Conservation (phyloP, 2,797 vertebrate species). For the Typhlichthys subterraneus region DNA sequence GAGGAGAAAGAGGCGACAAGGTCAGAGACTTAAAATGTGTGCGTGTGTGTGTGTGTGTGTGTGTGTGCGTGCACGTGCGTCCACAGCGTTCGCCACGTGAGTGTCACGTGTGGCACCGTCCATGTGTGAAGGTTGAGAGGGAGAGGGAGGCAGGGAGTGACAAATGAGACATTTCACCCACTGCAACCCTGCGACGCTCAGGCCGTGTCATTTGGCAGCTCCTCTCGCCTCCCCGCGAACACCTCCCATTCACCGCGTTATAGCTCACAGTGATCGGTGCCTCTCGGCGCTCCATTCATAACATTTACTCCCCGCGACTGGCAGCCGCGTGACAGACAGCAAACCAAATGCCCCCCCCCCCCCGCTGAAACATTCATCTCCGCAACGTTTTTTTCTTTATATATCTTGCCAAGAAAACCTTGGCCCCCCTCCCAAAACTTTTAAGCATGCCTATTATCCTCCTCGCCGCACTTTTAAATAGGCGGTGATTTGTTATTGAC, state of each 20-base stretch:
- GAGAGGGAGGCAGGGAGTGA: background rate
- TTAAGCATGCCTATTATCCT: constrained; percentile 17
- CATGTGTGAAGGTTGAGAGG: constrained; percentile 21
- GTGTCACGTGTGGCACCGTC: constrained; percentile 6
- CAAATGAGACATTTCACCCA: constrained; percentile 9
- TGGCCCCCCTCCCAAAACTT: constrained; percentile 39
- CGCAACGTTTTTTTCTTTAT: constrained; percentile 33
- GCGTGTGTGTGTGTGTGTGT: background rate
- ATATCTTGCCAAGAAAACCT: constrained; percentile 42
- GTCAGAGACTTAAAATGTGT: constrained; percentile 38
- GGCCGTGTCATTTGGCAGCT: constrained; percentile 38
- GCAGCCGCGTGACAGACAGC: constrained; percentile 56
- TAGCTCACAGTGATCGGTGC: constrained; percentile 64
- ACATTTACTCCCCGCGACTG: constrained; percentile 48
- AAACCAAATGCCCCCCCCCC: constrained; percentile 51
- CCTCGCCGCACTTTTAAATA: constrained; percentile 25
- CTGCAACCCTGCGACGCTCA: background rate
- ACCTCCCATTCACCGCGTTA: constrained; percentile 48
- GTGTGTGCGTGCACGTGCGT: constrained; percentile 1
- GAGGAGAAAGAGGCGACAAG: constrained; percentile 25
- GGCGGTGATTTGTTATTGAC: constrained; percentile 25
- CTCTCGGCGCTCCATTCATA: constrained; percentile 14
- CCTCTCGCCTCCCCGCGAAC: constrained; percentile 29
- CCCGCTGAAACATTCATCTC: constrained; percentile 57
- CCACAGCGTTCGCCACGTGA: background rate